Evolutionary conservation across 2,113 vertebrate genomes (phyloP).

Genomic region (Himantopus leucocephalus): DNA sequence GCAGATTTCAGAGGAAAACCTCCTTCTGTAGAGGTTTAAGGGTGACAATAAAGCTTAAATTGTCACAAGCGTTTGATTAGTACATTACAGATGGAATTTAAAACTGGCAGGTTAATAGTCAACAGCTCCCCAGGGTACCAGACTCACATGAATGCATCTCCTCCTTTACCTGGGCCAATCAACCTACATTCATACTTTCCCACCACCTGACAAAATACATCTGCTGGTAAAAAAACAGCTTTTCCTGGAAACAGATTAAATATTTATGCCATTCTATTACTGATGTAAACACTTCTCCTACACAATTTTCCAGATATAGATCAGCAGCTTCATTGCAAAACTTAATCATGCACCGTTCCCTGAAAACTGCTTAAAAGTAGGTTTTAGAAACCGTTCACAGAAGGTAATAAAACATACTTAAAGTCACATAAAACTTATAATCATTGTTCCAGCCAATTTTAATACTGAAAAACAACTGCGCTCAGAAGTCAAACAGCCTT

Average conservation of each 20-base stretch:
- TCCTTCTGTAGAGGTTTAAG: conserved; percentile 23
- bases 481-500: conserved; percentile 17
- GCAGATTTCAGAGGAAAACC: conserved; percentile 27
- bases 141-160: background rate
- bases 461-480: conserved; percentile 25
- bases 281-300: background rate
- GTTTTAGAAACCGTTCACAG: background rate
- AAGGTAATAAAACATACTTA: conserved; percentile 35
- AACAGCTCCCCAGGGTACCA: background rate
- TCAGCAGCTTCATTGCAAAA: background rate
- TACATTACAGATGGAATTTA: background rate
- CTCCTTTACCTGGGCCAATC: background rate
- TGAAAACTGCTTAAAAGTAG: background rate
- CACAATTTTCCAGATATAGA: background rate
- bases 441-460: conserved; percentile 26
- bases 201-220: conserved; percentile 30
- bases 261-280: background rate
- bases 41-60: conserved; percentile 33
- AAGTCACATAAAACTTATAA: conserved; percentile 18
- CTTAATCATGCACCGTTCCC: background rate
- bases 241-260: conserved; percentile 14
- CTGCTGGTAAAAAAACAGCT: background rate
- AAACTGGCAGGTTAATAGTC: conserved; percentile 12
- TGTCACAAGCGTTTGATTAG: conserved; percentile 6
- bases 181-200: background rate